Base-by-base conservation (phyloP, 2,797 vertebrate genomes). In the Labeo calbasu region DNA sequence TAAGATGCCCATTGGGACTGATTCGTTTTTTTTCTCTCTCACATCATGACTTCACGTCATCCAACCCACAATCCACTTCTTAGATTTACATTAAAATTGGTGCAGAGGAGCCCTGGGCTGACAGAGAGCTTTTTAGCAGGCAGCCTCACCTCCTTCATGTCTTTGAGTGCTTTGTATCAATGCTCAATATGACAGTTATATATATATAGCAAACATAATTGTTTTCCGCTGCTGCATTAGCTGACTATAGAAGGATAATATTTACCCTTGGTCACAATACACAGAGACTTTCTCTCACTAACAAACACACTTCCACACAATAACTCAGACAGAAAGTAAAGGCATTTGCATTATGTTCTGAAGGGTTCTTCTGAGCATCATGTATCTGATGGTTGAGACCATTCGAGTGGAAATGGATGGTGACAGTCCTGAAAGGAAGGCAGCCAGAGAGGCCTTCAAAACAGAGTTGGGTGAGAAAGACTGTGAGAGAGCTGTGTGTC, bases 381-480 rank as follows among this genome's bases (percentile, higher is more conserved):
- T 99, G 97, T 99, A 99, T 91, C 94, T 99, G 88, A 92, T 99
- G 94, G 97, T 99, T 93, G 98, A 99, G 93, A 98, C 96, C 77
- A 91, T 99, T 75, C 94, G 97, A 2, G 92, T 95, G 83, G 96
- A 97, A 88, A 93, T 88, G 69, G 97, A 98, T 46, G 93, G 89
- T 0, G 98, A 99, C 86, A 87, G 91, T 5, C 92, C 94, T 0
- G 96, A 96, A 86, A 97, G 98, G 97, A 95, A 79, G 57, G 89
- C 90, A 15, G 94, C 94, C 77, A 94, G 96, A 88, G 96, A 98
- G 81, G 94, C 96, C 76, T 99, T 99, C 91, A 96, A 94, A 92
- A 95, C 81, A 0, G 98, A 99, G 90, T 92, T 99, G 61, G 95
- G 98, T 99, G 92, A 93, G 96, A 65, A 65, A 68, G 84, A 53